Evolutionary conservation across 2,113 vertebrate species (phyloP), one percentile per base, ranked within the genome.

Genomic region (Anarrhichthys ocellatus): DNA sequence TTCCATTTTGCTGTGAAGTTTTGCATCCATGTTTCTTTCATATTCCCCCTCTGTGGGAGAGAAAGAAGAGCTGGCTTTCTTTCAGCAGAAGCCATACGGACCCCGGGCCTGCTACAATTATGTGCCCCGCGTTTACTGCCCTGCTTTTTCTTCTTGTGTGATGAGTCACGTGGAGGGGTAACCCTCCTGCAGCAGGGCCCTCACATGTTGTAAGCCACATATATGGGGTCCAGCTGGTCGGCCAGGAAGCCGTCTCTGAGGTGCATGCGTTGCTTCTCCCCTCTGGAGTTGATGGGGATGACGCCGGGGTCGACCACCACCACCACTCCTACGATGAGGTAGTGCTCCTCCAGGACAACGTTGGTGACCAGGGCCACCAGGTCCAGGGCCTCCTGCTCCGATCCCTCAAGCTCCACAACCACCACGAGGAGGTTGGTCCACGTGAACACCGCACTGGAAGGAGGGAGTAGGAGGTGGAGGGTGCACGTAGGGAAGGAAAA

Each of bases 391-490:
- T 98, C 97, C 92, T 98, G 98, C 89, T 99, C 98, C 0, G 96
- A 96, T n/a, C 98, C 98, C 9, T 97, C 97, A 87, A 99, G 93
- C 91, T 99, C 98, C 88, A 99, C 97, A 50, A 99, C 98, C 81
- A 98, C 98, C 87, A 99, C 98, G 11, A 99, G 95, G 85, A 99
- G 95, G 93, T 99, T 99, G 64, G 98, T 99, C 98, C 98, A 99
- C 0, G 98, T 99, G 90, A 99, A 99, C 85, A 99, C 98, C 0
- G 98, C 98, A n/a, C 98, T 99, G 94, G 18, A 32, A 7, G 50
- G 44, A 71, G 58, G 64, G 40, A 4, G 20, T 6, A 27, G 67
- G 14, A 44, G 52, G 10, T 20, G 58, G 24, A n/a, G 9, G 14
- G 40, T 27, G 24, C 1, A 61, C 17, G 13, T 1, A 24, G 17